A percentile compares a stretch with the other conserved stretches of the same genome.
Evolutionary conservation across 2,888 invertebrate genomes (phyloP).

Genomic region (Metallyticus violacea): DNA sequence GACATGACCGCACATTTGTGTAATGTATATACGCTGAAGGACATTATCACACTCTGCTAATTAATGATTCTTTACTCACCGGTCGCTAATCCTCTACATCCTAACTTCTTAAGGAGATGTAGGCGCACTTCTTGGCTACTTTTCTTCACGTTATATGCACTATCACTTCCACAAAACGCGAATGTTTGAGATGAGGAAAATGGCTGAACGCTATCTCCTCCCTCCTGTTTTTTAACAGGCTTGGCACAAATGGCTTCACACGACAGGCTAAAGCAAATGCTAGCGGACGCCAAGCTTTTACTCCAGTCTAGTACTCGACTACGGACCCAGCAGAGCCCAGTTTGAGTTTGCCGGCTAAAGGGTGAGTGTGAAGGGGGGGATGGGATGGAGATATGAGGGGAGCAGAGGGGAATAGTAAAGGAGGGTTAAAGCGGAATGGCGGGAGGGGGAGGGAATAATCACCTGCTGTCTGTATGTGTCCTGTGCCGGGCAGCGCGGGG

Average conservation of each 20-base stretch:
- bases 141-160: no score
- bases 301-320: background rate
- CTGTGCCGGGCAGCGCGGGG: background rate
- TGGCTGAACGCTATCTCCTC: no score
- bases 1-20: no score
- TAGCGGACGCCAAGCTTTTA: background rate
- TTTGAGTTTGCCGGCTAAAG: conserved; percentile 33
- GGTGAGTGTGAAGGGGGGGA: conserved; percentile 31
- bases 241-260: conserved; percentile 15
- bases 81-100: no score
- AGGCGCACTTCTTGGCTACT: no score
- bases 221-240: background rate
- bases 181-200: no score
- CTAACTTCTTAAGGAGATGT: no score
- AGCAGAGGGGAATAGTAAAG: conserved; percentile 36
- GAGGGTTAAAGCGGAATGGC: conserved; percentile 8
- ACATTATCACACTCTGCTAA: no score
- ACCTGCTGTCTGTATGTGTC: conserved; percentile 24
- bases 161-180: no score
- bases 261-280: background rate
- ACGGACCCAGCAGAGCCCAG: background rate
- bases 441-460: conserved; percentile 22
- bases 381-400: conserved; percentile 35
- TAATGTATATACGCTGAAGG: no score
- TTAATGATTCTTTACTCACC: no score